Conservation (phyloP, 2,888 invertebrate species). For the Drosophila eohydei region DNA sequence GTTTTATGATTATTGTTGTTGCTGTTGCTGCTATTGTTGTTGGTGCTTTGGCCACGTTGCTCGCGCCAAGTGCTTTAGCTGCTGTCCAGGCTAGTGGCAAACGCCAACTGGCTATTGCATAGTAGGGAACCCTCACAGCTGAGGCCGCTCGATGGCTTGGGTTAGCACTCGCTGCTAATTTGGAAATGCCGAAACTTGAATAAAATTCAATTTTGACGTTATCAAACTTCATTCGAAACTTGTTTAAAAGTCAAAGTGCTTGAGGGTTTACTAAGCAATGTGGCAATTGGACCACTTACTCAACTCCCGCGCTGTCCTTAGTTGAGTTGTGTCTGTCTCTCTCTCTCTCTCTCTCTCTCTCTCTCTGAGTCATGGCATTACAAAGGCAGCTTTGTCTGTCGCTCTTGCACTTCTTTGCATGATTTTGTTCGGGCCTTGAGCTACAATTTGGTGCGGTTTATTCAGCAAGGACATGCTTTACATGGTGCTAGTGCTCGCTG, state of each 20-base stretch:
- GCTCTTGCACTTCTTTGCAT: too few species aligned
- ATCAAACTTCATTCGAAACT: constrained; percentile 10
- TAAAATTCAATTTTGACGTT: constrained; percentile 34
- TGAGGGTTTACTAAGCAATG: not conserved
- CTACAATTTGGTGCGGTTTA: too few species aligned
- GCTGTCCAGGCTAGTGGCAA: constrained; percentile 10
- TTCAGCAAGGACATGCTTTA: too few species aligned
- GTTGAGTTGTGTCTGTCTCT: not conserved
- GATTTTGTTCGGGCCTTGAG: too few species aligned
- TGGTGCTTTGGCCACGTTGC: not conserved
- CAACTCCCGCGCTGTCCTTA: not conserved
- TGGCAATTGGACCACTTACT: not conserved
- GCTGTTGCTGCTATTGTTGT: not conserved
- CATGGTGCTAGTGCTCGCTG: not conserved
- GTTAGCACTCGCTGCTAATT: constrained; percentile 32
- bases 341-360: not conserved
- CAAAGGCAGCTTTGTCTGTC: too few species aligned
- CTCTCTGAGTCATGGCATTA: too few species aligned
- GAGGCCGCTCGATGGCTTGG: constrained; percentile 14
- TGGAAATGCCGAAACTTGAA: constrained; percentile 35
- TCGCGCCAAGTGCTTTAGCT: not conserved
- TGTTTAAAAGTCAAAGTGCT: constrained; percentile 9
- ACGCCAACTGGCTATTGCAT: constrained; percentile 31
- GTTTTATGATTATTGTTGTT: not conserved
- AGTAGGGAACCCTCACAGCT: constrained; percentile 16